Evolutionary conservation across 2,888 invertebrate genomes (phyloP).

Genomic region (Hypomecis punctinalis): DNA sequence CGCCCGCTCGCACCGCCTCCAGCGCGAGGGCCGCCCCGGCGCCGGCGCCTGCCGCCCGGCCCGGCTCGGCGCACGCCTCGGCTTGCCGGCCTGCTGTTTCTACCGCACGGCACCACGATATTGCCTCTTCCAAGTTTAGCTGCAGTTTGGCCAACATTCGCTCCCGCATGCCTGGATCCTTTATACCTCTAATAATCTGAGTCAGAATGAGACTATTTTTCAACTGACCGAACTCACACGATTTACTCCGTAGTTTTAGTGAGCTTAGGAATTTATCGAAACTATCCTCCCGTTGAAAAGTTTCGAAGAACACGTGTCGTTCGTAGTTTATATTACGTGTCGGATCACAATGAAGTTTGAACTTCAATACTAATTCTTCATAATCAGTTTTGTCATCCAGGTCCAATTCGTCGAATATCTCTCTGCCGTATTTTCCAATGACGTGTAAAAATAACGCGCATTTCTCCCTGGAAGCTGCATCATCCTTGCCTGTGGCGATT

Average conservation of each 20-base stretch:
- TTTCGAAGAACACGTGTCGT: slow-evolving; percentile 37
- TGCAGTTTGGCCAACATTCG: slow-evolving; percentile 15
- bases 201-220: slow-evolving; percentile 37
- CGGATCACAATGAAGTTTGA: too few species aligned
- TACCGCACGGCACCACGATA: slow-evolving; percentile 24
- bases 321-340: slow-evolving; percentile 32
- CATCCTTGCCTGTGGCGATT: slow-evolving; percentile 11
- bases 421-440: slow-evolving; percentile 33
- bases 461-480: too few species aligned
- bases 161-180: slow-evolving; percentile 23
- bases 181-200: slow-evolving; percentile 40
- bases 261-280: slow-evolving; percentile 33
- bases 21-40: too few species aligned
- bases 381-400: too few species aligned
- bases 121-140: slow-evolving; percentile 18
- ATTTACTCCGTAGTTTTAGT: slow-evolving; percentile 33
- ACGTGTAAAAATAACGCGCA: slow-evolving; percentile 40
- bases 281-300: slow-evolving; percentile 24
- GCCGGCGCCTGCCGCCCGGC: too few species aligned
- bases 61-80: not conserved
- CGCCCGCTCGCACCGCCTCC: too few species aligned
- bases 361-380: too few species aligned
- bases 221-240: slow-evolving; percentile 36
- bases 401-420: not conserved
- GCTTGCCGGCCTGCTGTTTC: slow-evolving; percentile 2